These are phyloP conservation scores for Piliocolobus tephrosceles DNA, from an alignment of 2,113 vertebrate genomes.

Conservation along the genomic window DNA sequence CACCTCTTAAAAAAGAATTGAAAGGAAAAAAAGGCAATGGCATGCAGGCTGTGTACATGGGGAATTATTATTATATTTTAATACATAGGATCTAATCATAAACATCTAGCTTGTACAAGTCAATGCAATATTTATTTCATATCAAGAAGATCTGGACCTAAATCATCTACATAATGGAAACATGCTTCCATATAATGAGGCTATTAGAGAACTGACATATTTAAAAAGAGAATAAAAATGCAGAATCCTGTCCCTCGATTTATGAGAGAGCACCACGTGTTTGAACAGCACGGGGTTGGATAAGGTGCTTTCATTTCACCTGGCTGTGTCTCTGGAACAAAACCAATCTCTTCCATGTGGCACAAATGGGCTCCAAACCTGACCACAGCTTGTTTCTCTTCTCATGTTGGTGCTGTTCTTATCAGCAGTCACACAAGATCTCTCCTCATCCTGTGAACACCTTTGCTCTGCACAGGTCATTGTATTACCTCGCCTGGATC, in stretches of 20 bases:
- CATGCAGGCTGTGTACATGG: rapidly evolving
- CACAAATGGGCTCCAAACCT: rapidly evolving
- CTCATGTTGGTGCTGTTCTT: rapidly evolving
- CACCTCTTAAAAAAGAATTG: neutral
- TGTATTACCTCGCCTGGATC: neutral
- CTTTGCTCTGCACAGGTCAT: neutral
- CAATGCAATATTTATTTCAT: neutral
- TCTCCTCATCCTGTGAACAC: rapidly evolving
- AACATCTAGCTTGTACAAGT: neutral
- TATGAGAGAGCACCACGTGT: neutral
- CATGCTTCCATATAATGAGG: neutral
- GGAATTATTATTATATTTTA: neutral
- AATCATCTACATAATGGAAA: neutral
- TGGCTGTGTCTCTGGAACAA: neutral
- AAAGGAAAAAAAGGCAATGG: neutral
- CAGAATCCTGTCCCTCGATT: neutral
- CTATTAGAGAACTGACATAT: neutral
- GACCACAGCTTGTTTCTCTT: neutral
- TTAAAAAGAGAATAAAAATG: neutral
- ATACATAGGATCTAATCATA: neutral
- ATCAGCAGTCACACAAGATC: too few species aligned
- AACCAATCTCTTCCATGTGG: rapidly evolving
- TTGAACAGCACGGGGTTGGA: neutral
- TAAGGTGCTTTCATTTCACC: rapidly evolving
- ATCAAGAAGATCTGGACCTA: neutral